Evolutionary conservation across 2,888 invertebrate genomes (phyloP).

Genomic region (Stenolophus ochropezus): DNA sequence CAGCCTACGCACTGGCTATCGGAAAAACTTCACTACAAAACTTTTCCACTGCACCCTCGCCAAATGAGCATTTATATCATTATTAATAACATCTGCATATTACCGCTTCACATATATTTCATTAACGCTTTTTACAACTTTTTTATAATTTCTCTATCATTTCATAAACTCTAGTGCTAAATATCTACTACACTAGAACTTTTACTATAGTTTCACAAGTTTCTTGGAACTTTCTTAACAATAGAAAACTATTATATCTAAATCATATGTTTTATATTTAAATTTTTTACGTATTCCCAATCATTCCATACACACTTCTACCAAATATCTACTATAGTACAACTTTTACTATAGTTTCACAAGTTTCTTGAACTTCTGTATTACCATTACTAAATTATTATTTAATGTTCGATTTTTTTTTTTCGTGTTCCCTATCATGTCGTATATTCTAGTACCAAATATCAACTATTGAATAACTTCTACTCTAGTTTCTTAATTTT

Average conservation of each 20-base stretch:
- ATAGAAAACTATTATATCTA: no score
- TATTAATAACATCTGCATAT: neutral
- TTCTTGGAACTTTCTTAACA: no score
- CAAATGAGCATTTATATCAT: neutral
- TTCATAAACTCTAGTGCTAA: neutral
- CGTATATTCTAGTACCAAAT: neutral
- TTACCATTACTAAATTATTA: neutral
- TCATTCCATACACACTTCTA: neutral
- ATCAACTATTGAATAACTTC: neutral
- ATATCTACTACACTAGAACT: neutral
- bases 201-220: neutral
- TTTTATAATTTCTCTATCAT: neutral
- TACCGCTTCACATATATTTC: neutral
- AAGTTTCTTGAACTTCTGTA: neutral
- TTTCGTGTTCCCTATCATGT: neutral
- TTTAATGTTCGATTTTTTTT: neutral
- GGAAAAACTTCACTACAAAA: neutral
- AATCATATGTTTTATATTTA: no score
- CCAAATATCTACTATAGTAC: neutral
- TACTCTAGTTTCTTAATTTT: neutral
- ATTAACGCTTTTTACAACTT: neutral
- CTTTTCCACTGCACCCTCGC: neutral
- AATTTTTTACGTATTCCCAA: neutral
- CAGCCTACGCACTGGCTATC: conserved; percentile 4
- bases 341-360: neutral